A percentile compares a stretch with the other conserved stretches of the same genome.
Conservation (phyloP, 2,888 invertebrate genomes). For the Abscondita cerata region DNA sequence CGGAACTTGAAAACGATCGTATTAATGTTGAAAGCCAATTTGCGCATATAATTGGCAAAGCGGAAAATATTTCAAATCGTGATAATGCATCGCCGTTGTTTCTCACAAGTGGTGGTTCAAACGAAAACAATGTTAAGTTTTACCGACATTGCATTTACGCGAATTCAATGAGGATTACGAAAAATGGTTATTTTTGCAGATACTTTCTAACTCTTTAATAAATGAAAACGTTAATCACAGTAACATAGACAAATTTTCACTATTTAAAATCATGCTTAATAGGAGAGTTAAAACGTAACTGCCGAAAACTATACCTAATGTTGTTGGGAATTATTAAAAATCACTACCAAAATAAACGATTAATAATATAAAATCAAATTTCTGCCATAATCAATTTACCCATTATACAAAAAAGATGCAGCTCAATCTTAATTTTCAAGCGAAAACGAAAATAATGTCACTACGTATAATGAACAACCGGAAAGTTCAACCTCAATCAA, state of each 20-base stretch:
- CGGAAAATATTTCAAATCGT: not conserved
- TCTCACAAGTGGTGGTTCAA: not conserved
- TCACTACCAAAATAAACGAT: constrained; percentile 35
- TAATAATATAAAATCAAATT: constrained; percentile 38
- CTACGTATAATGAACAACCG: no score
- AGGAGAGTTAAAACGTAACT: constrained; percentile 29
- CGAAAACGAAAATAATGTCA: no score
- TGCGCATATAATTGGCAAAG: not conserved
- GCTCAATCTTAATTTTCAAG: not conserved
- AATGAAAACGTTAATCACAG: constrained; percentile 3
- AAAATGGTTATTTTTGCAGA: not conserved
- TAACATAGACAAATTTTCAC: constrained; percentile 26
- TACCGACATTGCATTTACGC: not conserved
- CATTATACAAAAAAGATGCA: not conserved
- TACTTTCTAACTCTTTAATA: not conserved
- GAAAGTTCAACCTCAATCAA: no score
- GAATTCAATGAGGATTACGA: not conserved
- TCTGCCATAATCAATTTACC: constrained; percentile 35
- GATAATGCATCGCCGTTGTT: no score
- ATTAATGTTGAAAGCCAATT: not conserved
- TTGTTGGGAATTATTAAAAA: constrained; percentile 35
- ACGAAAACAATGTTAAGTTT: not conserved
- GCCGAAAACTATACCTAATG: constrained; percentile 33
- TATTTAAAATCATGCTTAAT: constrained; percentile 24
- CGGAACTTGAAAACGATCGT: not conserved